Evolutionary conservation across 2,888 invertebrate species (phyloP), one percentile per base, ranked within the genome.

Genomic region (Tenthredo mesomela): DNA sequence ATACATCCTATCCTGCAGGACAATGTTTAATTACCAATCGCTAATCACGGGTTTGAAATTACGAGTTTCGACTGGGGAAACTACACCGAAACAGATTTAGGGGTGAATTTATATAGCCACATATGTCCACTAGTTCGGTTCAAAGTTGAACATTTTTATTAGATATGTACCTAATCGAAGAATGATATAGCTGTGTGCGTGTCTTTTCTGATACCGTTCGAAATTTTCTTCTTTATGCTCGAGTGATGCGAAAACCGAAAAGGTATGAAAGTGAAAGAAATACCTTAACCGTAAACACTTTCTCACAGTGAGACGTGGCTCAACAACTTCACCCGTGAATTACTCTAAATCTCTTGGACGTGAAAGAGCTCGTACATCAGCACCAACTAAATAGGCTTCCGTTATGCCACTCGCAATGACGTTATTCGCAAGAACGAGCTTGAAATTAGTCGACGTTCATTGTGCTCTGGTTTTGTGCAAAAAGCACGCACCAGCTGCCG

Each of bases 1-100:
- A 58, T 61, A 37, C 37, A n/a, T 61, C 61, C 58, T n/a, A 80
- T 40, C 80, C 37, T 40, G 70, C 61, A 12, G 80, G 58, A 80
- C 58, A 37, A 25, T 61, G 82, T 50, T 65, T 70, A 50, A 82
- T 82, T 82, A 82, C 82, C 65, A 47, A 82, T 82, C 47, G 82
- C 82, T 70, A 82, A 82, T 82, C 82, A 82, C 82, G 29, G 33
- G 40, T 54, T 82, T 10, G 40, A 61, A 78, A 82, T 82, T 61
- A 82, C 82, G 65, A 82, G 67, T 67, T 18, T 73, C 43, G 10
- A 43, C 0, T 4, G 37, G 4, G 43, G 21, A 73, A 73, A 43
- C 71, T 73, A 43, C 40, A 33, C 1, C 29, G 4, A 33, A 67
- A 67, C 29, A 73, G 21, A 73, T 43, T 73, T 12, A 21, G 21